A percentile compares a stretch with the other conserved stretches of the same genome.
phyloP scores from a whole-genome alignment of 2,888 invertebrate species.

The Drosophila leonis region DNA sequence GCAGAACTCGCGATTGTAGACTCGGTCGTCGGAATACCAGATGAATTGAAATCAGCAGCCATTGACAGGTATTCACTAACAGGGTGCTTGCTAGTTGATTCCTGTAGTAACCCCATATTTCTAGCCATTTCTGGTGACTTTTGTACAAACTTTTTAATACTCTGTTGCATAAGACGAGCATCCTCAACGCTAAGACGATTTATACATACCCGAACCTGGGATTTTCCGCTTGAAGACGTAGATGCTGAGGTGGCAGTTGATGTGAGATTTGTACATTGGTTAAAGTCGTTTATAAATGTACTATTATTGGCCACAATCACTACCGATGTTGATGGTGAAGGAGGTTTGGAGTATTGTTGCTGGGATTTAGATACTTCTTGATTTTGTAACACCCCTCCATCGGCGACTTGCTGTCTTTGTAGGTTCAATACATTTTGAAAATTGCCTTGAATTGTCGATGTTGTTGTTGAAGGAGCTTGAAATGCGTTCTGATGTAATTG shows the following conservation, averaged over 20 bases:
- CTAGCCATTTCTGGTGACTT: slow-evolving; percentile 88
- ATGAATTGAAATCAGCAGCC: slow-evolving; percentile 28
- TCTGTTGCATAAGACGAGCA: slow-evolving; percentile 88
- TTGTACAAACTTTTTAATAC: slow-evolving; percentile 88
- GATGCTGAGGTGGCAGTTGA: slow-evolving; percentile 68
- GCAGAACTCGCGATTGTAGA: slow-evolving; percentile 2
- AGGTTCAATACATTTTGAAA: slow-evolving; percentile 78
- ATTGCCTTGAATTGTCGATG: slow-evolving; percentile 69
- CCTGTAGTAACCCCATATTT: slow-evolving; percentile 86
- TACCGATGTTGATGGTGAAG: slow-evolving; percentile 51
- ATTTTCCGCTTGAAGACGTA: slow-evolving; percentile 75
- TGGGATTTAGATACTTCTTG: slow-evolving; percentile 37
- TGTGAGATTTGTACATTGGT: slow-evolving; percentile 85
- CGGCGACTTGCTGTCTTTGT: slow-evolving; percentile 66
- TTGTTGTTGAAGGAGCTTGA: slow-evolving; percentile 45
- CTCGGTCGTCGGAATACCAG: slow-evolving; percentile 11
- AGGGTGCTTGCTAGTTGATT: slow-evolving; percentile 48
- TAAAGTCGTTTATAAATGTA: slow-evolving; percentile 61
- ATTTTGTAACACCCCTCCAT: slow-evolving; percentile 47
- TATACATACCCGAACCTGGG: slow-evolving; percentile 84
- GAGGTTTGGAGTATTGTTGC: slow-evolving; percentile 38
- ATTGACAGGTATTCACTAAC: slow-evolving; percentile 49
- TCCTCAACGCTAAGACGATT: slow-evolving; percentile 86
- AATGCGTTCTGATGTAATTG: slow-evolving; percentile 32
- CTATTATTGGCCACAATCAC: slow-evolving; percentile 23